Percentiles rank a stretch among this genome's conserved stretches.
These are phyloP conservation scores for Porites australiensis DNA, from an alignment of 64 coral and sea anemone species.

Conservation along the genomic window DNA sequence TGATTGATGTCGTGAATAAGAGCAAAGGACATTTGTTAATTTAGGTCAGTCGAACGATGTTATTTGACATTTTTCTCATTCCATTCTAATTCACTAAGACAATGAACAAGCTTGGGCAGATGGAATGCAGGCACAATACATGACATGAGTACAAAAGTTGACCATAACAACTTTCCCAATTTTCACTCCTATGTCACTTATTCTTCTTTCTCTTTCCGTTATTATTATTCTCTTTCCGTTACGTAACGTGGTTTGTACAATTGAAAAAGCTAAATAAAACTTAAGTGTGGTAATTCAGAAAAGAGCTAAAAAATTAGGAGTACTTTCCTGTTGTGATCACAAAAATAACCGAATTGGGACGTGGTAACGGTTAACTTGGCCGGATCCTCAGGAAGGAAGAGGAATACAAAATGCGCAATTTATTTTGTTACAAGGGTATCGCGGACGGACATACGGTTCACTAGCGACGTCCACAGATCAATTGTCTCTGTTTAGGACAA, in stretches of 20 bases:
- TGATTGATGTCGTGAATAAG: background rate
- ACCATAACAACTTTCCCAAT: background rate
- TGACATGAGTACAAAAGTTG: background rate
- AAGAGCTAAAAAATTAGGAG: background rate
- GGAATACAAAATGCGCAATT: background rate
- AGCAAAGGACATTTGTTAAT: background rate
- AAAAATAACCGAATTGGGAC: too few species aligned
- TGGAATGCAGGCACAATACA: background rate
- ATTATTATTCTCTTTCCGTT: too few species aligned
- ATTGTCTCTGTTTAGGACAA: background rate
- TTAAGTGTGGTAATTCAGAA: background rate
- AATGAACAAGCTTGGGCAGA: background rate
- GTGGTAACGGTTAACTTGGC: too few species aligned
- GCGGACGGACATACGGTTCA: slow-evolving; percentile 3
- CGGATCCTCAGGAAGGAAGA: background rate
- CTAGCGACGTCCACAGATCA: background rate
- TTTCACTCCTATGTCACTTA: background rate
- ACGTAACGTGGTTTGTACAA: background rate
- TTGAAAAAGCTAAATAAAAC: background rate
- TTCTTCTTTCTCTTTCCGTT: too few species aligned
- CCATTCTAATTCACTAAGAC: slow-evolving; percentile 3
- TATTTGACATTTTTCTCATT: background rate
- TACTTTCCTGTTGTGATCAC: too few species aligned
- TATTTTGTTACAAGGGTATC: background rate
- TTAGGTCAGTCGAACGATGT: background rate